Conservation (phyloP, 2,888 invertebrate genomes). For the Oxycera nigricornis region DNA sequence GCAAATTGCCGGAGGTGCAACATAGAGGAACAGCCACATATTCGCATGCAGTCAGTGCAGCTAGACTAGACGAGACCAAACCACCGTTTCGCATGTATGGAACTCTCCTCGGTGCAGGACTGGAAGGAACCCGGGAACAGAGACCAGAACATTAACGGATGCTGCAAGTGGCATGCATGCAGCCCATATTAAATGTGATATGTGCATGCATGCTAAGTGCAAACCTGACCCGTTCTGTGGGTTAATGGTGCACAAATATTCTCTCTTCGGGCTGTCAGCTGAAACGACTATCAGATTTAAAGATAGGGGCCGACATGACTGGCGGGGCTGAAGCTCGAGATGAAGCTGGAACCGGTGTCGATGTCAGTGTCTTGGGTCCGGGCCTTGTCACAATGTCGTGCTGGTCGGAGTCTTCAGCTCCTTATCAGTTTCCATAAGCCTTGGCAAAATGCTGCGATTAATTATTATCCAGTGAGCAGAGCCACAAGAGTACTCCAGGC, state of each 20-base stretch:
- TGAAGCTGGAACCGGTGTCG: not conserved
- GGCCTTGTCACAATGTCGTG: conserved; percentile 22
- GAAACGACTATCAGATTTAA: conserved; percentile 23
- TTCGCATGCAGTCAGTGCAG: conserved; percentile 16
- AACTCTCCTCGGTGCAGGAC: not conserved
- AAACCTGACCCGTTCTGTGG: conserved; percentile 30
- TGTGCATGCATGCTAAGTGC: conserved; percentile 42
- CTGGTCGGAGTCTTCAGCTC: conserved; percentile 1
- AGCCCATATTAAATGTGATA: conserved; percentile 40
- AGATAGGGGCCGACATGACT: conserved; percentile 19
- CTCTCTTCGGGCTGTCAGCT: conserved; percentile 29
- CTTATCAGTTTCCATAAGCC: conserved; percentile 32
- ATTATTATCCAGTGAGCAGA: conserved; percentile 32
- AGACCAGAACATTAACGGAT: conserved; percentile 2
- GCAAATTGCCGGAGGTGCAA: conserved; percentile 43
- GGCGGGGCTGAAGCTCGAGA: not conserved
- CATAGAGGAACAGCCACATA: conserved; percentile 20
- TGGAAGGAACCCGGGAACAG: not conserved
- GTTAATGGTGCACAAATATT: conserved; percentile 43
- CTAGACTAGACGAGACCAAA: not conserved
- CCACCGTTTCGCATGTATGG: conserved; percentile 7
- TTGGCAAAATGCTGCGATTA: conserved; percentile 36
- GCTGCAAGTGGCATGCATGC: conserved; percentile 26
- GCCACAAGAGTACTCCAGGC: conserved; percentile 27
- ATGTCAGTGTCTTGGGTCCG: conserved; percentile 20